Evolutionary conservation across 2,888 invertebrate species (phyloP), one percentile per base, ranked within the genome.

Genomic region (Erebia palarica): DNA sequence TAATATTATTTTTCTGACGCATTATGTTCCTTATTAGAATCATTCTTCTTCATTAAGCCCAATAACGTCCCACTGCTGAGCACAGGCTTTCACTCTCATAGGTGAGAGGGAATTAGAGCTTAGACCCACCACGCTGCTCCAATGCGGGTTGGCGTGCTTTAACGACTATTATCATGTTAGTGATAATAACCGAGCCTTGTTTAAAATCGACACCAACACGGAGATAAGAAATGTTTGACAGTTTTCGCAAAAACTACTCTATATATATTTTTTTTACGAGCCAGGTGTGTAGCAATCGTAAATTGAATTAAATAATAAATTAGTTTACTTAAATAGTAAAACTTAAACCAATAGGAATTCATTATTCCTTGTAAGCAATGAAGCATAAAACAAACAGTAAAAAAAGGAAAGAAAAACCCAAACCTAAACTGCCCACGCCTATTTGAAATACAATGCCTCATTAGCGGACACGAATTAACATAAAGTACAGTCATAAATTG

Each of bases 401-500:
- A 36, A 65, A 58, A 11, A 27, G 7, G 7, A 21, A 13, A 55
- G 64, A 68, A 65, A 73, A 61, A 36, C 36, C 68, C 68, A 69
- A 68, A 74, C 72, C 73, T 73, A 63, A 72, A 59, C 69, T 69
- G 70, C 69, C 71, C 60, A 69, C 70, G 65, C 67, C 74, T 64
- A 73, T 73, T 75, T 76, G 76, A 79, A 76, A 76, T 76, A 78
- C 76, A 77, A 75, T 75, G 78, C 79, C 81, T 83, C 82, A 84
- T 85, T 85, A 86, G 77, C 73, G 72, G 82, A 81, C 80, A 80
- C 71, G 65, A 75, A 84, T 86, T 85, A 80, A 79, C 86, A 84
- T 86, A 84, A 81, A 79, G 77, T 78, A 73, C 68, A 68, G 71
- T 76, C 74, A 75, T 77, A 79, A 77, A 79, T 76, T 74, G 73